Evolutionary conservation across 2,113 vertebrate genomes (phyloP).

Genomic region (Pao palembangensis): DNA sequence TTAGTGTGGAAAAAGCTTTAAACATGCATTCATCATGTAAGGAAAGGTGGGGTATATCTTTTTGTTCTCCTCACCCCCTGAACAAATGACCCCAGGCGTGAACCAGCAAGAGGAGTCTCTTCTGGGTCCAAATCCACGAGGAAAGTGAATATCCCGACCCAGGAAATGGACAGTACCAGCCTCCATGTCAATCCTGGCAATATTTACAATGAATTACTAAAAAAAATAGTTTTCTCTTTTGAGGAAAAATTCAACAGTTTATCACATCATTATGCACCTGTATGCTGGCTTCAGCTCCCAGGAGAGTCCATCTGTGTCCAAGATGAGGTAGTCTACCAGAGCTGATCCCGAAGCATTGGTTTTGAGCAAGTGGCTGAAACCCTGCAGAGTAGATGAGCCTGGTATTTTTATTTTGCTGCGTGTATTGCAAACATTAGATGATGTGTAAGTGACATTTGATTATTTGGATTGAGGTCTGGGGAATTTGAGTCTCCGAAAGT

Average conservation of each 20-base stretch:
- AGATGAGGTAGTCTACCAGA: constrained; percentile 69
- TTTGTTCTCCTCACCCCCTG: constrained; percentile 64
- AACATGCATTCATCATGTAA: neutral
- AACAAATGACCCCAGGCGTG: constrained; percentile 73
- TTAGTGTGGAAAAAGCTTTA: too few species aligned
- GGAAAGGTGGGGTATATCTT: neutral
- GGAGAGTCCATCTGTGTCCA: constrained; percentile 76
- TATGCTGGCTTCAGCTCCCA: constrained; percentile 68
- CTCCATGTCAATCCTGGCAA: constrained; percentile 68
- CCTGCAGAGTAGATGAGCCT: constrained; percentile 29
- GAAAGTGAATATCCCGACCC: constrained; percentile 76
- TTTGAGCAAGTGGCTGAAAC: constrained; percentile 72
- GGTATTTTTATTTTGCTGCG: neutral
- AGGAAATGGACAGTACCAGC: constrained; percentile 63
- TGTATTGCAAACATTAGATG: too few species aligned
- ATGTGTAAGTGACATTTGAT: too few species aligned
- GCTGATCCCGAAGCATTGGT: constrained; percentile 60
- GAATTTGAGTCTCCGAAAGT: too few species aligned
- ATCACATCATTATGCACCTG: constrained; percentile 28
- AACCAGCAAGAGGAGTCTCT: constrained; percentile 79
- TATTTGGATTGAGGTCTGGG: too few species aligned
- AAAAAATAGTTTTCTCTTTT: neutral
- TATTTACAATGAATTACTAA: neutral
- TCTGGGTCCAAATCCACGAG: constrained; percentile 61
- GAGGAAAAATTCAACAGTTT: neutral